Conservation (phyloP, 2,113 vertebrate species). For the Pao palembangensis region DNA sequence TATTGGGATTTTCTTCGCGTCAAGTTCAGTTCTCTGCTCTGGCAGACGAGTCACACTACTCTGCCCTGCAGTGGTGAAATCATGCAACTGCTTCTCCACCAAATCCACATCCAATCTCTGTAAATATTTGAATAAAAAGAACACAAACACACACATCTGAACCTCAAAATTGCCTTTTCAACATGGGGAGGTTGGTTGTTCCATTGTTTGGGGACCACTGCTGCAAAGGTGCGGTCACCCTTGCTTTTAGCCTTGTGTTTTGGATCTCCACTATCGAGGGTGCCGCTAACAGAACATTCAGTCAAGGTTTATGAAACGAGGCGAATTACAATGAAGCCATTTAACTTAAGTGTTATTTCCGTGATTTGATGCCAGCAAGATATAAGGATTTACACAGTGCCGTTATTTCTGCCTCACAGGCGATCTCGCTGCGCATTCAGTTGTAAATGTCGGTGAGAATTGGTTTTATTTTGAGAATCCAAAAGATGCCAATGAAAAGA, state of each 20-base stretch:
- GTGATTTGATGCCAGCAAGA: neutral
- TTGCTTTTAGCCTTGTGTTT: too few species aligned
- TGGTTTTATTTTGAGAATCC: constrained; percentile 37
- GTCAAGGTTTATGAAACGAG: too few species aligned
- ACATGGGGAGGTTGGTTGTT: too few species aligned
- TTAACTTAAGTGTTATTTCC: neutral
- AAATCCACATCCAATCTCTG: too few species aligned
- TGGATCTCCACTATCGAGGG: too few species aligned
- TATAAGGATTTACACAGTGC: constrained; percentile 19
- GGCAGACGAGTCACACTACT: constrained; percentile 34
- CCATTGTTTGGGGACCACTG: too few species aligned
- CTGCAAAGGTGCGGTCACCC: too few species aligned
- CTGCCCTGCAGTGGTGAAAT: constrained; percentile 65
- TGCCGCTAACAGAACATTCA: too few species aligned
- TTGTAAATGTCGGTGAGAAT: constrained; percentile 13
- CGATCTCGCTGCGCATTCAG: constrained; percentile 15
- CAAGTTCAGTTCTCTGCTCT: constrained; percentile 23
- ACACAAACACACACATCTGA: too few species aligned
- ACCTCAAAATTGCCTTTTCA: too few species aligned
- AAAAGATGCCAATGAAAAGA: constrained; percentile 17
- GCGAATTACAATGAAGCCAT: too few species aligned
- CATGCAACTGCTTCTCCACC: constrained; percentile 39
- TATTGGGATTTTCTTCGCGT: constrained; percentile 7
- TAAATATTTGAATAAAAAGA: too few species aligned
- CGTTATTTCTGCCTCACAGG: constrained; percentile 38